Evolutionary conservation across 92 coral and sea anemone genomes (phyloP).

Genomic region (Porites rus): DNA sequence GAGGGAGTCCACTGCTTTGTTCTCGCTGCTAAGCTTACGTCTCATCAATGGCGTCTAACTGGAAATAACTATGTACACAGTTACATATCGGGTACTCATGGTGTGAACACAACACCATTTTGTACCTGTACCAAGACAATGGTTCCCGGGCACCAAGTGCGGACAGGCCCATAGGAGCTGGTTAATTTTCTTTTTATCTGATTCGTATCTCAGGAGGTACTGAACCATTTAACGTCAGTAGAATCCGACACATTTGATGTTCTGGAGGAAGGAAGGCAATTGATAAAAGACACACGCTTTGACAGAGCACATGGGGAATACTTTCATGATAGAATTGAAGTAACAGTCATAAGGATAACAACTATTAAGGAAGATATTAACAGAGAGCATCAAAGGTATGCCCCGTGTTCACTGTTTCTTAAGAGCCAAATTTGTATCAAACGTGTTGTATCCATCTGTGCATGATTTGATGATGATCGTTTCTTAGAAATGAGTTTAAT

Average conservation of each 20-base stretch:
- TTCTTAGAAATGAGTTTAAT: too few relatives aligned
- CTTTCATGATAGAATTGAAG: constrained; percentile 69
- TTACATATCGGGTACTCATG: too few relatives aligned
- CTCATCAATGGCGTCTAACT: too few relatives aligned
- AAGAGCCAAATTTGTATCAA: too few relatives aligned
- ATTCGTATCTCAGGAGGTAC: constrained; percentile 34
- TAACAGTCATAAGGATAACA: constrained; percentile 59
- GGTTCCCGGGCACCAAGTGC: too few relatives aligned
- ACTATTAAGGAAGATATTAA: constrained; percentile 56
- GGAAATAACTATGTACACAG: too few relatives aligned
- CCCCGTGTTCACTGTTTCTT: background rate
- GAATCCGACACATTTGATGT: constrained; percentile 48
- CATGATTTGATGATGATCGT: too few relatives aligned
- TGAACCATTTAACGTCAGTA: constrained; percentile 42
- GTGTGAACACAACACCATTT: too few relatives aligned
- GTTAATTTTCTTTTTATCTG: background rate
- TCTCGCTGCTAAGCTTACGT: too few relatives aligned
- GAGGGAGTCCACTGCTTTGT: too few relatives aligned
- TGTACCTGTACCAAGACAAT: too few relatives aligned
- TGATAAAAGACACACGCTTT: constrained; percentile 47
- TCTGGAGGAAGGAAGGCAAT: constrained; percentile 44
- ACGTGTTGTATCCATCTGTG: too few relatives aligned
- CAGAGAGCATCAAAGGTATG: constrained; percentile 68
- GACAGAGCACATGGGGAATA: constrained; percentile 49
- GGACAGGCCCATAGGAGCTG: background rate